These are phyloP conservation scores for Heliconius nattereri DNA, from an alignment of 1,140 invertebrate genomes.

Conservation along the genomic window DNA sequence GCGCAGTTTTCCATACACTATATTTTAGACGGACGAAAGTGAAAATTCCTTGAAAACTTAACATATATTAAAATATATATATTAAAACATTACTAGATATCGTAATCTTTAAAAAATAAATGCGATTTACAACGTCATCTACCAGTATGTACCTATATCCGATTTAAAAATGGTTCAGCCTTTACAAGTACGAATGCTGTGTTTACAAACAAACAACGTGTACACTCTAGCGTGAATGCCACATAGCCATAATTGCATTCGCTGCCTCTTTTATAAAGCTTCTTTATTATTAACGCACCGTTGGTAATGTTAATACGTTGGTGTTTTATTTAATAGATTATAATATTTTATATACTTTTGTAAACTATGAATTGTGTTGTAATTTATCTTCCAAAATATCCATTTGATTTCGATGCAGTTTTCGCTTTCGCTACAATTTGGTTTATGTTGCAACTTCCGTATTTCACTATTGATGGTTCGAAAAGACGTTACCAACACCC, in stretches of 20 bases:
- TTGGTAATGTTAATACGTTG: not conserved
- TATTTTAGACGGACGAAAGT: not conserved
- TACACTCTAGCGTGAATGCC: conserved; percentile 47
- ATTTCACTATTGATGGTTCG: no score
- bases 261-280: conserved; percentile 38
- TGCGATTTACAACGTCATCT: not conserved
- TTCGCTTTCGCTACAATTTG: no score
- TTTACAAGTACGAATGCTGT: conserved; percentile 47
- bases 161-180: conserved; percentile 36
- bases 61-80: not conserved
- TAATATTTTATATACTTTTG: not conserved
- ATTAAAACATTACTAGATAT: not conserved
- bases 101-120: not conserved
- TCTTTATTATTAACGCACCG: conserved; percentile 24
- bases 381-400: no score
- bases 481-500: no score
- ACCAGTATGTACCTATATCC: not conserved
- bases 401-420: no score
- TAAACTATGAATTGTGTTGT: not conserved
- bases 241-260: conserved; percentile 45
- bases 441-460: no score
- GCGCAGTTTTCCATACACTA: not conserved
- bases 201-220: conserved; percentile 69
- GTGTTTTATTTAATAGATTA: not conserved
- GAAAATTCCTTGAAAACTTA: not conserved